Conservation (phyloP, 1,140 invertebrate genomes). For the Apis dorsata region DNA sequence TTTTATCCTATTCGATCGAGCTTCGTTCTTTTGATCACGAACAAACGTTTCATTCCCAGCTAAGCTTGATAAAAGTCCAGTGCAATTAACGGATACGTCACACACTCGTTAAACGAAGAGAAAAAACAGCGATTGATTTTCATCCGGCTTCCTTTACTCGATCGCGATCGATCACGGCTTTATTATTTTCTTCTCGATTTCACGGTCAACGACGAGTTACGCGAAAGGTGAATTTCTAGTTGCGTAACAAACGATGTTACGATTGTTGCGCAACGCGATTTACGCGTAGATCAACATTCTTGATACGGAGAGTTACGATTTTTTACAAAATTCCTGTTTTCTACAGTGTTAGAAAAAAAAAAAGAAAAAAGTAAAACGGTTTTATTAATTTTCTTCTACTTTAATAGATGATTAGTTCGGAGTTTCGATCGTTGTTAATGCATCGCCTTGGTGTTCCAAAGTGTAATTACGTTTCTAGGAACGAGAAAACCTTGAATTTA, state of each 20-base stretch:
- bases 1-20: not conserved
- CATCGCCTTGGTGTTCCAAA: not conserved
- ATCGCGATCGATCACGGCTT: no score
- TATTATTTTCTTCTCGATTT: slow-evolving; percentile 23
- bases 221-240: slow-evolving; percentile 15
- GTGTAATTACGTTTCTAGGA: slow-evolving; percentile 21
- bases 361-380: no score
- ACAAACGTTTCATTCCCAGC: slow-evolving; percentile 22
- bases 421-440: not conserved
- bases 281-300: not conserved
- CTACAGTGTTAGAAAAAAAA: no score
- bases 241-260: not conserved
- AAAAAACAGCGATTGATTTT: not conserved
- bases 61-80: slow-evolving; percentile 35
- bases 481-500: slow-evolving; percentile 32
- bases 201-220: slow-evolving; percentile 18
- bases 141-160: not conserved
- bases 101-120: not conserved
- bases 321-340: not conserved
- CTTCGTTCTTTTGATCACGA: slow-evolving; percentile 13
- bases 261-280: not conserved
- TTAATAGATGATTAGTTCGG: no score
- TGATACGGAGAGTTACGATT: not conserved
- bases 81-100: slow-evolving; percentile 32
- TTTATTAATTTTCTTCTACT: not conserved